These are phyloP conservation scores for Apostichopus californicus DNA, from an alignment of 35 echinoderm and acorn worm species.

Conservation along the genomic window DNA sequence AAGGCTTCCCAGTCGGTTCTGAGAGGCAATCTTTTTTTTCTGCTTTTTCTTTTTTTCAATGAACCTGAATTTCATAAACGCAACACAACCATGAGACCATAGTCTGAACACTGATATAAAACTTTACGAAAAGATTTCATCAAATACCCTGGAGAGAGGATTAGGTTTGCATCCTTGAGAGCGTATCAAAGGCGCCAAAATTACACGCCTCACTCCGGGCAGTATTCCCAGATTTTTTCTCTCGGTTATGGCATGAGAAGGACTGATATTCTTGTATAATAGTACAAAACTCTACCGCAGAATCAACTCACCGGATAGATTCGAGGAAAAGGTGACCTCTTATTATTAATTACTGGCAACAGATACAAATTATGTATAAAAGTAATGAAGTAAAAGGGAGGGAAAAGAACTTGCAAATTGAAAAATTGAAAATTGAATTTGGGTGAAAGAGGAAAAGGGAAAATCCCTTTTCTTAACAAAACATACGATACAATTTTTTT, in stretches of 20 bases:
- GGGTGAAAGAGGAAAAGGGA: too few species aligned
- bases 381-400: too few species aligned
- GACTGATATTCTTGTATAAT: neutral
- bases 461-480: too few species aligned
- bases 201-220: constrained; percentile 14
- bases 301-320: neutral
- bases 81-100: too few species aligned
- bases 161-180: neutral
- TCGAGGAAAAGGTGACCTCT: neutral
- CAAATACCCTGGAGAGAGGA: constrained; percentile 2
- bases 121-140: neutral
- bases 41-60: too few species aligned
- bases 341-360: neutral
- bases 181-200: constrained; percentile 2
- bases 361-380: neutral
- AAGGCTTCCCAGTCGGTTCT: too few species aligned
- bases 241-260: neutral
- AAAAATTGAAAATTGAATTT: too few species aligned
- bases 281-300: neutral
- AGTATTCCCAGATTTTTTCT: neutral
- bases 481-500: too few species aligned
- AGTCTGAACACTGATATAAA: too few species aligned
- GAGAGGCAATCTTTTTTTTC: too few species aligned
- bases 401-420: too few species aligned
- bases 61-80: too few species aligned